Conservation (phyloP, 2,113 vertebrate genomes). For the Pygoscelis adeliae region DNA sequence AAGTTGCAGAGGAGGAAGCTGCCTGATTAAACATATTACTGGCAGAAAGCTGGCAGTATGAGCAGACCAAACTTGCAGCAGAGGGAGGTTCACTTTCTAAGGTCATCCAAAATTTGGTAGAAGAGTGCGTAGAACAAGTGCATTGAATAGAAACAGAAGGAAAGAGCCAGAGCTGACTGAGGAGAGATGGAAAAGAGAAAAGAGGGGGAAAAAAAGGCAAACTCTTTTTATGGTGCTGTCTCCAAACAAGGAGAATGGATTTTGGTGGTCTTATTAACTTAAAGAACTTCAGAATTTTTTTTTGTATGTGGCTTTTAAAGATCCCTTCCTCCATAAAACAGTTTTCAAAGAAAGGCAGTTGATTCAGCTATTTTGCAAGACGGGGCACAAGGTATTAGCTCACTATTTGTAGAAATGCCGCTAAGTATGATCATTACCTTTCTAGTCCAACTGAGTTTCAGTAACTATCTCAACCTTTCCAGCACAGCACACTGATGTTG, state of each 20-base stretch:
- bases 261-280: background rate
- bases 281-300: background rate
- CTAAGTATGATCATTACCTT: background rate
- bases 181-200: background rate
- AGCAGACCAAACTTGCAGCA: background rate
- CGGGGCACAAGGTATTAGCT: background rate
- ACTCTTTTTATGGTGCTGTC: background rate
- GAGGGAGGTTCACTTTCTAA: background rate
- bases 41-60: background rate
- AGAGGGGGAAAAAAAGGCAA: accelerated
- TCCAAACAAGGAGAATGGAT: background rate
- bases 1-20: background rate
- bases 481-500: background rate
- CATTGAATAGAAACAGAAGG: background rate
- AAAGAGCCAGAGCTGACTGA: background rate
- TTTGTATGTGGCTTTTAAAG: background rate
- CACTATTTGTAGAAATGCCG: background rate
- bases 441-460: background rate
- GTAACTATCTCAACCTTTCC: background rate
- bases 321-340: background rate
- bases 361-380: background rate
- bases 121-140: background rate
- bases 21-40: background rate
- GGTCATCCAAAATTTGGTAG: background rate
- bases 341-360: background rate